These are phyloP conservation scores for Globodera rostochiensis DNA, from an alignment of 1,140 invertebrate species.

Conservation along the genomic window DNA sequence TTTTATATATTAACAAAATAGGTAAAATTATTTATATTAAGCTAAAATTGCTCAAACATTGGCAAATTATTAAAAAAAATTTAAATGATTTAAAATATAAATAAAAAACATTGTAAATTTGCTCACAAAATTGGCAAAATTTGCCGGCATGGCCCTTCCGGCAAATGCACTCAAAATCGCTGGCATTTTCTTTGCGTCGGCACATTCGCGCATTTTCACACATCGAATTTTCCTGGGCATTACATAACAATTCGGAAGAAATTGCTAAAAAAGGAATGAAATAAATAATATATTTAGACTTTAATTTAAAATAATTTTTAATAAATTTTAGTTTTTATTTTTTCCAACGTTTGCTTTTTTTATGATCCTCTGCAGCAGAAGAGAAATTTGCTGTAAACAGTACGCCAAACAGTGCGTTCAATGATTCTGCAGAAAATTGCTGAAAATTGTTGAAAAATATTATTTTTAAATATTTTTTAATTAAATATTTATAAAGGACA, in stretches of 20 bases:
- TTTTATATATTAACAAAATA: too few relatives aligned
- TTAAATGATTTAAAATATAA: neutral
- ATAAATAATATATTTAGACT: neutral
- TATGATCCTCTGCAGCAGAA: neutral
- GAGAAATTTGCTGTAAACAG: neutral
- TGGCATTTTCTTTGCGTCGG: conserved; percentile 17
- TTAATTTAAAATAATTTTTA: neutral
- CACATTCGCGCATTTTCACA: conserved; percentile 32
- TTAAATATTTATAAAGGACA: too few relatives aligned
- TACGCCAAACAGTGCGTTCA: neutral
- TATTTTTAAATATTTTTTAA: too few relatives aligned
- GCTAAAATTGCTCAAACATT: too few relatives aligned
- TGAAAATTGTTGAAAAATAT: too few relatives aligned
- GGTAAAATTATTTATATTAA: too few relatives aligned
- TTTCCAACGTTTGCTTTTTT: neutral
- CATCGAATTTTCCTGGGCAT: conserved; percentile 28
- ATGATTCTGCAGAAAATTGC: neutral
- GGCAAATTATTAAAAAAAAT: too few relatives aligned
- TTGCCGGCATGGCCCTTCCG: conserved; percentile 20
- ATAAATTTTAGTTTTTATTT: neutral
- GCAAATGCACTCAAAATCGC: conserved; percentile 35
- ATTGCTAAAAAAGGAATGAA: neutral
- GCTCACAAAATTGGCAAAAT: conserved; percentile 38
- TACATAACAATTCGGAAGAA: conserved; percentile 25
- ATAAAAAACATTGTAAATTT: neutral